Conservation (phyloP, 2,113 vertebrate genomes). For the Podiceps cristatus region DNA sequence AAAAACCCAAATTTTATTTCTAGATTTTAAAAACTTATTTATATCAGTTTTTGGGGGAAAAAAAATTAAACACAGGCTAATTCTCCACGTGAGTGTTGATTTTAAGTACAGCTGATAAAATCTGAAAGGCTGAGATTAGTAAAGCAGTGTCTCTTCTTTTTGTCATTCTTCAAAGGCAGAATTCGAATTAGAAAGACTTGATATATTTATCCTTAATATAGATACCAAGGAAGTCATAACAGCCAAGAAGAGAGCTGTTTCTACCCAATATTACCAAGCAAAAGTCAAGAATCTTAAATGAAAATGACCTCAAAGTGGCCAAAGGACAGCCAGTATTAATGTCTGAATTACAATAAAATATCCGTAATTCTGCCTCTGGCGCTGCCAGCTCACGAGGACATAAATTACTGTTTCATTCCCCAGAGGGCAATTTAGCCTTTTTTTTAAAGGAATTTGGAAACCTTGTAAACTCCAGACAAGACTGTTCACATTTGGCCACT, state of each 20-base stretch:
- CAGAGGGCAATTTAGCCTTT: not conserved
- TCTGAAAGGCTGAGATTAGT: not conserved
- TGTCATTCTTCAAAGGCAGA: not conserved
- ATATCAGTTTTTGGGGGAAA: not conserved
- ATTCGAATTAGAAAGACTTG: not conserved
- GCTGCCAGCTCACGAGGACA: not conserved
- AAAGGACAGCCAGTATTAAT: not conserved
- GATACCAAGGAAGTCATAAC: not conserved
- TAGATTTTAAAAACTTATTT: not conserved
- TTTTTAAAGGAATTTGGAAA: not conserved
- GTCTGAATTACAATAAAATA: not conserved
- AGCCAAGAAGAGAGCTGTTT: not conserved
- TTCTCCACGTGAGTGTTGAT: not conserved
- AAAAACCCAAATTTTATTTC: not conserved
- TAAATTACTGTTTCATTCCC: not conserved
- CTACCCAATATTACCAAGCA: not conserved
- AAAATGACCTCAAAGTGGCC: not conserved
- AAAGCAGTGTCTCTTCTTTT: not conserved
- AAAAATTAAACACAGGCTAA: not conserved
- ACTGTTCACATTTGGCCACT: not conserved
- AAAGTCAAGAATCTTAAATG: not conserved
- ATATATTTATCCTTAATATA: not conserved
- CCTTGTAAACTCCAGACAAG: not conserved
- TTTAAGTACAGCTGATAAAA: not conserved
- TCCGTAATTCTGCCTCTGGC: not conserved